Percentiles rank a stretch among this genome's conserved stretches.
Conservation (phyloP, 2,888 invertebrate genomes). For the Ormyrus pomaceus region DNA sequence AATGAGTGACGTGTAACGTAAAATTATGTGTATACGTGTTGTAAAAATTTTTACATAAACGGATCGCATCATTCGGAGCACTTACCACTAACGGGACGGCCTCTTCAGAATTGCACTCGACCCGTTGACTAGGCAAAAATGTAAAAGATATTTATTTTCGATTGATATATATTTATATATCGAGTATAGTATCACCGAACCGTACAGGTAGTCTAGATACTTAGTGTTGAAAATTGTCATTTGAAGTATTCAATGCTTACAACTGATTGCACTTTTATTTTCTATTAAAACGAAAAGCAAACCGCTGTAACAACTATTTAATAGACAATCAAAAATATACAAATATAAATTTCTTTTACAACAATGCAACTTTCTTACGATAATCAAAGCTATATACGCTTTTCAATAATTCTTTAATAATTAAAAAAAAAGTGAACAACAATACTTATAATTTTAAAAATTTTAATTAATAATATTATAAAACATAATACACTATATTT, state of each 20-base stretch:
- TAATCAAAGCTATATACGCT: slow-evolving; percentile 23
- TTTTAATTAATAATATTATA: too few relatives aligned
- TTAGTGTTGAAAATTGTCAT: slow-evolving; percentile 23
- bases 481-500: too few relatives aligned
- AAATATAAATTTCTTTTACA: slow-evolving; percentile 24
- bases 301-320: not conserved
- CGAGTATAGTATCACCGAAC: slow-evolving; percentile 54
- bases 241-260: slow-evolving; percentile 14
- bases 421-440: not conserved
- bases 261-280: not conserved
- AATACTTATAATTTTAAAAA: too few relatives aligned
- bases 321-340: slow-evolving; percentile 33
- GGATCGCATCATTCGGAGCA: slow-evolving; percentile 60
- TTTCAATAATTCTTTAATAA: slow-evolving; percentile 34
- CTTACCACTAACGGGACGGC: slow-evolving; percentile 65
- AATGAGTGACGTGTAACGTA: slow-evolving; percentile 41
- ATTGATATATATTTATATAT: slow-evolving; percentile 44
- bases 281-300: not conserved
- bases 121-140: slow-evolving; percentile 71
- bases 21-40: slow-evolving; percentile 27
- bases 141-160: slow-evolving; percentile 60
- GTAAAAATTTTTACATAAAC: slow-evolving; percentile 60
- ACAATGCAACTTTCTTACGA: slow-evolving; percentile 24
- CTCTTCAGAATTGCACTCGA: slow-evolving; percentile 63
- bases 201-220: slow-evolving; percentile 47